Evolutionary conservation across 2,113 vertebrate species (phyloP).

Genomic region (Myotis brandtii): DNA sequence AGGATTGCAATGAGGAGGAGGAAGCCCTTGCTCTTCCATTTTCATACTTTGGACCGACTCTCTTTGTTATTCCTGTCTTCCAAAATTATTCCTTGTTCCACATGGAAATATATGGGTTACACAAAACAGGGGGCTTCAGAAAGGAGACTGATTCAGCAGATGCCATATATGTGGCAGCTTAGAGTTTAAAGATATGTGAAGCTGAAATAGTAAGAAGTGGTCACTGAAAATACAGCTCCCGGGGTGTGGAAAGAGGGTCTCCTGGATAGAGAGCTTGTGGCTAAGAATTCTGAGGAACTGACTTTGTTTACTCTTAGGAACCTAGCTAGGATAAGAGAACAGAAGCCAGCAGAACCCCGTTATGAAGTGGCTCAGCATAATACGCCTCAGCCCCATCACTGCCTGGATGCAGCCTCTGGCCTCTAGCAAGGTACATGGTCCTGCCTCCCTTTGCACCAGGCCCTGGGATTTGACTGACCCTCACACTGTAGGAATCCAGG

Average conservation of each 20-base stretch:
- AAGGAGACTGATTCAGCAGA: background rate
- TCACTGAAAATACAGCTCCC: background rate
- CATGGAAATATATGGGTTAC: background rate
- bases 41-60: background rate
- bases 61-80: background rate
- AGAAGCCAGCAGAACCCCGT: background rate
- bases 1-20: background rate
- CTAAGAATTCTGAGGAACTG: background rate
- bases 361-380: background rate
- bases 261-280: background rate
- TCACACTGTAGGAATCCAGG: background rate
- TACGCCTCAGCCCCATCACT: background rate
- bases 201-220: slow-evolving; percentile 1
- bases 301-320: background rate
- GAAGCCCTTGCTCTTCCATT: background rate
- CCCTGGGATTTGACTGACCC: background rate
- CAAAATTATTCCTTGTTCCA: background rate
- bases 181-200: background rate
- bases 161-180: background rate
- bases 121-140: background rate
- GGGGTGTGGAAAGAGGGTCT: background rate
- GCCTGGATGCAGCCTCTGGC: background rate
- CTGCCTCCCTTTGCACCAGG: background rate
- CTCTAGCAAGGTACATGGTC: background rate
- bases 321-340: background rate